These are phyloP conservation scores for Mamestra configurata DNA, from an alignment of 1,140 invertebrate genomes.

Conservation along the genomic window DNA sequence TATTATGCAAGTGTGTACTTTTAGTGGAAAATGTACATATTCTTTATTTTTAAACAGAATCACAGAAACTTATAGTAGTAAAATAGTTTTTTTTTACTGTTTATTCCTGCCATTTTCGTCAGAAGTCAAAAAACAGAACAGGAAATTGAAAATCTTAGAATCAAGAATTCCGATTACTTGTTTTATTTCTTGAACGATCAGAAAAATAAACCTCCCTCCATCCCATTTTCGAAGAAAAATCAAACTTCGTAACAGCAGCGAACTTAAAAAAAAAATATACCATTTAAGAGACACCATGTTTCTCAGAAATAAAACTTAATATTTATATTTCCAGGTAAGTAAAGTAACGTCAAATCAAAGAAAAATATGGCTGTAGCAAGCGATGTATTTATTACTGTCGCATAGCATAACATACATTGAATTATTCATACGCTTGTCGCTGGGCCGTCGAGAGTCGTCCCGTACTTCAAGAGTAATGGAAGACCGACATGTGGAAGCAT, in stretches of 20 bases:
- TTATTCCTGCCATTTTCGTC: neutral
- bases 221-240: too few species aligned
- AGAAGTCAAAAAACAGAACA: too few species aligned
- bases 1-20: neutral
- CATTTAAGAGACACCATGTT: neutral
- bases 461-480: conserved; percentile 32
- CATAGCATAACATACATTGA: conserved; percentile 45
- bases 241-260: too few species aligned
- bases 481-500: conserved; percentile 35
- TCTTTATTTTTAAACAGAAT: too few species aligned
- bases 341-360: conserved; percentile 47
- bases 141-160: neutral
- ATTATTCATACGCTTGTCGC: conserved; percentile 43
- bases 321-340: conserved; percentile 22
- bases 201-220: too few species aligned
- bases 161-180: neutral
- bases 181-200: too few species aligned
- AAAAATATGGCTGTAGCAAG: conserved; percentile 34
- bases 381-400: conserved; percentile 46
- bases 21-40: too few species aligned
- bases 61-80: too few species aligned
- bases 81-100: neutral
- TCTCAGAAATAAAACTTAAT: neutral
- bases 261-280: too few species aligned
- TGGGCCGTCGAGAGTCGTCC: conserved; percentile 14